Evolutionary conservation across 2,113 vertebrate genomes (phyloP), one percentile per base, ranked within the genome.

Genomic region (Raja brachyura): DNA sequence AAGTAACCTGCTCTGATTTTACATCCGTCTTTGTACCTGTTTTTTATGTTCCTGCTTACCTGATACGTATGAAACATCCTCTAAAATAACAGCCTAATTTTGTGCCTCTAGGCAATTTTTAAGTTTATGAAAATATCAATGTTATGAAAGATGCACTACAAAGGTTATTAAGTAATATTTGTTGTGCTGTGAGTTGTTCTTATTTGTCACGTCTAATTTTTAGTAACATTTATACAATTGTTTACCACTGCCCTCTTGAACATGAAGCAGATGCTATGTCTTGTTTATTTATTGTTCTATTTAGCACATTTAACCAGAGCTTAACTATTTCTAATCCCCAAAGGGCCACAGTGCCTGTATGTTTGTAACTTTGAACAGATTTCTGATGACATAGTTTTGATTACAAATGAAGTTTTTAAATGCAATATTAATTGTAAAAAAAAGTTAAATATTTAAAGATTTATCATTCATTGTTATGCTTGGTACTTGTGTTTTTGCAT

Each of bases 401-500:
- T 22, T 28, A 9, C 66, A 73, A 73, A 54, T 39, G 22, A 7
- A 28, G 70, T 73, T 92, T 54, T 14, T 13, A 25, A 4, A 70
- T 92, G 28, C 6, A 88, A 63, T 0, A 25, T 54, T 73, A 73
- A 92, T 28, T 70, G 33, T 68, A 33, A 14, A 61, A 48, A 92
- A 92, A 31, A 48, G 66, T 92, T 92, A 92, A 92, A 73, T 73
- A 9, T 92, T 74, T 92, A 63, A 92, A 92, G 33, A 92, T 28
- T 92, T 54, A 25, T 70, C 66, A 74, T 73, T 74, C 68, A 92
- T 25, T 92, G 66, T 92, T 92, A 92, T 74, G 68, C 33, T 54
- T 90, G 93, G 68, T 93, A 90, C 56, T 76, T 93, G 95, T 95
- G 95, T 94, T 93, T 94, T 94, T 93, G 90, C 93, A 94, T 94